Conservation (phyloP, 2,888 invertebrate genomes). For the Parochlus steinenii region DNA sequence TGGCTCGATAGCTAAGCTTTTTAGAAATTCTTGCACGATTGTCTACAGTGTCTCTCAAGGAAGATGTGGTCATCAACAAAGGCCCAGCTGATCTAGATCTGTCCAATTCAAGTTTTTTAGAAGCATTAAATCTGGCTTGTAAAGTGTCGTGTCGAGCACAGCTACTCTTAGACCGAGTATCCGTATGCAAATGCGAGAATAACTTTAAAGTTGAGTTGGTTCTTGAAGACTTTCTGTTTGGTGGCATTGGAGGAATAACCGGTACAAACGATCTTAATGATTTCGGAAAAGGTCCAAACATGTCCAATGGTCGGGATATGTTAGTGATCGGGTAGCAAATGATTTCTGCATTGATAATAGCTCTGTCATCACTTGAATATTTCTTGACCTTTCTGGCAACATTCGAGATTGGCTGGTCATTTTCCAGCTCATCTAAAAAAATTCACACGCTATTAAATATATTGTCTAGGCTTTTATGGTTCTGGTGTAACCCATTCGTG, state of each 20-base stretch:
- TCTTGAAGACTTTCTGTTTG: slow-evolving; percentile 57
- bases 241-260: slow-evolving; percentile 50
- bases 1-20: slow-evolving; percentile 20
- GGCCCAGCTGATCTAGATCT: slow-evolving; percentile 27
- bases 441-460: too few species aligned
- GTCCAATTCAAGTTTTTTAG: slow-evolving; percentile 24
- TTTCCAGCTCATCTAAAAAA: too few species aligned
- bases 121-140: slow-evolving; percentile 6
- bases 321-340: slow-evolving; percentile 42
- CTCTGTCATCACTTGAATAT: slow-evolving; percentile 8
- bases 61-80: slow-evolving; percentile 10
- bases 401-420: too few species aligned
- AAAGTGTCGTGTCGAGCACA: slow-evolving; percentile 7
- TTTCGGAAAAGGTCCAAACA: slow-evolving; percentile 42
- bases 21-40: slow-evolving; percentile 17
- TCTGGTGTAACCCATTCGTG: too few species aligned
- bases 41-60: slow-evolving; percentile 14
- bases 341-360: slow-evolving; percentile 30
- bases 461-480: too few species aligned
- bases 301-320: slow-evolving; percentile 24
- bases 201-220: slow-evolving; percentile 51
- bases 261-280: slow-evolving; percentile 38
- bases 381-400: too few species aligned
- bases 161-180: slow-evolving; percentile 5
- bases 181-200: slow-evolving; percentile 31